Evolutionary conservation across 2,113 vertebrate genomes (phyloP), one percentile per base, ranked within the genome.

Genomic region (Albula glossodonta): DNA sequence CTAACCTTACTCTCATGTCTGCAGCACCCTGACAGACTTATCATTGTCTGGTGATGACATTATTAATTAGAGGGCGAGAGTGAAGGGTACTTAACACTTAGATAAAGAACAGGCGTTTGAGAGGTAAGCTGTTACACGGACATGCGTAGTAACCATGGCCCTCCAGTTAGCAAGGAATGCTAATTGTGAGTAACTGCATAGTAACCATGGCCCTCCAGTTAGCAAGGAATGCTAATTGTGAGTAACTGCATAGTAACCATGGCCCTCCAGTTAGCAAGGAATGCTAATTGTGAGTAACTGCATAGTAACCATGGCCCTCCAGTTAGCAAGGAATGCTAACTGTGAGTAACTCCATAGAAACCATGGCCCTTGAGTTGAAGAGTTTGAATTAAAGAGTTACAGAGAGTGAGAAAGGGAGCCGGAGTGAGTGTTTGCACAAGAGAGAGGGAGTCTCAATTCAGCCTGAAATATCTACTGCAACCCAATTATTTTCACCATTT

Each of bases 211-310:
- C 87, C 88, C n/a, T 91, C 88, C 13, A 56, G 89, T 92, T 88
- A 83, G 87, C 92, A 92, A 93, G 88, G 88, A 93, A 92, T 92
- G 89, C 92, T 94, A 95, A 94, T 95, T 93, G 90, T n/a, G n/a
- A n/a, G n/a, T n/a, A n/a, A n/a, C n/a, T n/a, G n/a, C n/a, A n/a
- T n/a, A n/a, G n/a, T n/a, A n/a, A n/a, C n/a, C n/a, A 81, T 78
- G 78, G 83, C 87, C 88, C n/a, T 91, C 88, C 13, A 56, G 89
- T 92, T 88, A 83, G 87, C 92, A 92, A 93, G 88, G 88, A 93
- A 92, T 92, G 89, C 92, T 94, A 95, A 94, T 95, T 93, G 90
- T n/a, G n/a, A n/a, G n/a, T n/a, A n/a, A n/a, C n/a, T n/a, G n/a
- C n/a, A n/a, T n/a, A n/a, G n/a, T n/a, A n/a, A n/a, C n/a, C n/a